phyloP scores from a whole-genome alignment of 1,140 invertebrate genomes.

The Zophobas atratus region DNA sequence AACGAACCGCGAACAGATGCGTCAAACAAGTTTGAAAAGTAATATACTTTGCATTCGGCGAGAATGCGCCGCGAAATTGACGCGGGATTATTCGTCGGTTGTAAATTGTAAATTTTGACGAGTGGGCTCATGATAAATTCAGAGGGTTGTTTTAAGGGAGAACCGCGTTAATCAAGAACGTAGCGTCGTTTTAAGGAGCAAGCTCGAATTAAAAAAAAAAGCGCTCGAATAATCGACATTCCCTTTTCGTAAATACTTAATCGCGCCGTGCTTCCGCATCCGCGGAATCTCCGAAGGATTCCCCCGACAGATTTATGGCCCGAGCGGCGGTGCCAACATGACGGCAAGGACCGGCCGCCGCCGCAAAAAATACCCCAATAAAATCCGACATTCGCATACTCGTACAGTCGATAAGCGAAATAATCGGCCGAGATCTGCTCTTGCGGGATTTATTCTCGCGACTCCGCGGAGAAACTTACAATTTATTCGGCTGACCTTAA shows the following conservation, averaged over 20 bases:
- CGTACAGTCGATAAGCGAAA: conserved; percentile 42
- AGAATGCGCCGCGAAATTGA: no score
- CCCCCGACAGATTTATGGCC: conserved; percentile 54
- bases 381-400: conserved; percentile 53
- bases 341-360: conserved; percentile 46
- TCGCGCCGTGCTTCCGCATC: conserved; percentile 48
- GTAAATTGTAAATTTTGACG: no score
- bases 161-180: no score
- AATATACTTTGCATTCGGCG: no score
- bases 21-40: not conserved
- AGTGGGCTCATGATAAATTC: no score
- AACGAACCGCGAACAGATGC: not conserved
- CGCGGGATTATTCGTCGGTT: no score
- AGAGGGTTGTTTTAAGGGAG: no score
- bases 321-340: conserved; percentile 53
- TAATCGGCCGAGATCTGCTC: conserved; percentile 22
- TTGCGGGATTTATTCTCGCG: conserved; percentile 26
- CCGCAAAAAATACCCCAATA: conserved; percentile 56
- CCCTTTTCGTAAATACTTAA: conserved; percentile 46
- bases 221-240: no score
- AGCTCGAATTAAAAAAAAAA: no score
- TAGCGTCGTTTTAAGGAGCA: no score
- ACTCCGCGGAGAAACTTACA: conserved; percentile 20
- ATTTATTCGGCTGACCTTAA: conserved; percentile 38
- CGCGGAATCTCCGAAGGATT: conserved; percentile 48